Base-by-base conservation (phyloP, 2,888 invertebrate genomes). In the Trichopoda pennipes region DNA sequence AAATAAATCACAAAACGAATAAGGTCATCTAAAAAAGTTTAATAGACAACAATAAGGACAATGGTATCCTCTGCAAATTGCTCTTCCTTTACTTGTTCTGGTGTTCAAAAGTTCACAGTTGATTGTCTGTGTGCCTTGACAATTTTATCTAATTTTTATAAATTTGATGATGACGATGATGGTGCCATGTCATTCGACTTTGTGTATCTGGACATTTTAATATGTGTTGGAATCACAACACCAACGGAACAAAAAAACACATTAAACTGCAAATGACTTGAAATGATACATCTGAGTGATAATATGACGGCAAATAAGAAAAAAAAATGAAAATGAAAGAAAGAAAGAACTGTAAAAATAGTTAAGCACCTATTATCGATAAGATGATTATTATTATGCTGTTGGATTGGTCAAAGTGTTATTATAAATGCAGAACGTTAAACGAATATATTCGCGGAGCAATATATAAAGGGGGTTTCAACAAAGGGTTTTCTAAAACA, bases 21-120 rank as follows among this genome's bases (percentile, higher is more conserved):
- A 73, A 61, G 80, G 83, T 83, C 83, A 83, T 83, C 69, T 47
- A 76, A 73, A 72, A 76, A 63, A 60, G 66, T 79, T 76, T 38
- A 58, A 58, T 61, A 38, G 17, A 56, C 72, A 35, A 9, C 4
- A 38, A 63, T 44, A 58, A 69, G 21, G 16, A 68, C 60, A 63
- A 64, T 66, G 42, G 66, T 66, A 21, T 49, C 16, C 1, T 42
- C n/a, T 58, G 58, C 38, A 58, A 51, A 51, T 66, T 80, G 44
- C 55, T 75, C n/a, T 74, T 53, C 21, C 55, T 53, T 10, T 35
- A 6, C 3, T 35, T 9, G 60, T 47, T 69, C 53, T 23, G 60
- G 68, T 69, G 55, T 19, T 32, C 23, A 21, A 35, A 47, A 63
- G 49, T 58, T 51, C 49, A 58, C 47, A 64, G 64, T 49, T 49